phyloP scores from a whole-genome alignment of 2,888 invertebrate genomes.

The Cabera pusaria region DNA sequence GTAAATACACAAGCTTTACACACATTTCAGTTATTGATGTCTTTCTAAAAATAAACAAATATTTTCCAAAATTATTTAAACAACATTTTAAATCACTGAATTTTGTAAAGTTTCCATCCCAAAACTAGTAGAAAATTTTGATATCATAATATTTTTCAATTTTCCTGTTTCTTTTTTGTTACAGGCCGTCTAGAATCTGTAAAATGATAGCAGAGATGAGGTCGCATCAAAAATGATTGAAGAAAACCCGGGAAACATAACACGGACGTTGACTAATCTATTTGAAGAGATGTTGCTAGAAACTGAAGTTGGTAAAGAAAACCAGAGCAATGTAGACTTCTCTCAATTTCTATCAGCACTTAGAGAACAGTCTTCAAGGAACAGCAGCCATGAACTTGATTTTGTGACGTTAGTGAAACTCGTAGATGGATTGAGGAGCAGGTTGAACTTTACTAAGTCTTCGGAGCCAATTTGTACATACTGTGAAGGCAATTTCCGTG shows the following conservation, averaged over 20 bases:
- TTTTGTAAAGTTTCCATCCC: too few species aligned
- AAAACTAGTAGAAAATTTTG: too few species aligned
- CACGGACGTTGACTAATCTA: conserved; percentile 63
- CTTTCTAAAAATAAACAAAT: too few species aligned
- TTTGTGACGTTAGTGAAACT: conserved; percentile 67
- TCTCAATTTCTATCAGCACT: conserved; percentile 61
- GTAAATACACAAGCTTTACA: too few species aligned
- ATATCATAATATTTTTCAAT: too few species aligned
- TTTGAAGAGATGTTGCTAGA: conserved; percentile 70
- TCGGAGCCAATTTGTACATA: conserved; percentile 69
- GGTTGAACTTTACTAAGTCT: conserved; percentile 60
- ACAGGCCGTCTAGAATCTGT: conserved; percentile 25
- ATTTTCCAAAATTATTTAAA: too few species aligned
- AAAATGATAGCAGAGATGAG: conserved; percentile 16
- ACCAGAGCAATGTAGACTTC: conserved; percentile 57
- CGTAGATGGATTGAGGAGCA: conserved; percentile 63
- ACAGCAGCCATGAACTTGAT: conserved; percentile 60
- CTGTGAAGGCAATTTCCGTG: conserved; percentile 84
- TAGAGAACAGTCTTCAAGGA: conserved; percentile 54
- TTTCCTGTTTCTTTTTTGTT: too few species aligned
- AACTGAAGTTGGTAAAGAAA: conserved; percentile 56
- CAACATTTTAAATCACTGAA: too few species aligned
- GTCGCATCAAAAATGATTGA: conserved; percentile 50
- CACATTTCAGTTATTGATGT: too few species aligned
- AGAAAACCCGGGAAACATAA: conserved; percentile 60